A percentile compares a stretch with the other conserved stretches of the same genome.
Evolutionary conservation across 2,888 invertebrate species (phyloP).

Genomic region (Pachymerium ferrugineum): DNA sequence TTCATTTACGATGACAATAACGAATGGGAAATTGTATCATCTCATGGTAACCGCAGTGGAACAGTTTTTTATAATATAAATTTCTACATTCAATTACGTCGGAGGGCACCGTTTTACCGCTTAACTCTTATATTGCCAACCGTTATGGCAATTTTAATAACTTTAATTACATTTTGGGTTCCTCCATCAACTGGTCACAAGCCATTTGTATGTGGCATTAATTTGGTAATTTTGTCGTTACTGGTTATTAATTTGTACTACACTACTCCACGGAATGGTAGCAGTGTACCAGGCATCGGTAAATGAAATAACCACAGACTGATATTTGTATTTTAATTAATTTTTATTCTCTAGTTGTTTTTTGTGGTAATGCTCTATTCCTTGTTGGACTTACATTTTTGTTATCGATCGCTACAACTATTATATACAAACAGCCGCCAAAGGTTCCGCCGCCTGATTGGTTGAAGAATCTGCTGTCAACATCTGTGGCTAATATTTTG

Average conservation of each 20-base stretch:
- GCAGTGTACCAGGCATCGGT: background rate
- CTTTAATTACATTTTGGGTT: background rate
- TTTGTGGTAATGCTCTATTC: conserved; percentile 22
- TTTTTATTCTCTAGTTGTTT: background rate
- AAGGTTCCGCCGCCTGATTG: background rate
- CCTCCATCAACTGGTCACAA: background rate
- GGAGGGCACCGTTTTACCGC: background rate
- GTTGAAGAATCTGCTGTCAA: background rate
- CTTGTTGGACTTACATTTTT: background rate
- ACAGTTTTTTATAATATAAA: background rate
- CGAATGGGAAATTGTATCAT: conserved; percentile 21
- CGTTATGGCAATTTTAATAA: background rate
- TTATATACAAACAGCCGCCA: background rate
- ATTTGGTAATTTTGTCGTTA: background rate
- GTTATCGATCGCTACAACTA: background rate
- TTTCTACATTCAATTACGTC: background rate
- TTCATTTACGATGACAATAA: background rate
- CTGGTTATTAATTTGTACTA: background rate
- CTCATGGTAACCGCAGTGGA: background rate
- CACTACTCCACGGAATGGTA: background rate
- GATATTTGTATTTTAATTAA: too few species aligned
- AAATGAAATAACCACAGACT: too few species aligned
- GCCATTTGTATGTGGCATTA: background rate
- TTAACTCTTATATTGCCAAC: background rate
- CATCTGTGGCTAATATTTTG: background rate